Evolutionary conservation across 2,113 vertebrate species (phyloP).

Genomic region (Vulpes ferrilata): DNA sequence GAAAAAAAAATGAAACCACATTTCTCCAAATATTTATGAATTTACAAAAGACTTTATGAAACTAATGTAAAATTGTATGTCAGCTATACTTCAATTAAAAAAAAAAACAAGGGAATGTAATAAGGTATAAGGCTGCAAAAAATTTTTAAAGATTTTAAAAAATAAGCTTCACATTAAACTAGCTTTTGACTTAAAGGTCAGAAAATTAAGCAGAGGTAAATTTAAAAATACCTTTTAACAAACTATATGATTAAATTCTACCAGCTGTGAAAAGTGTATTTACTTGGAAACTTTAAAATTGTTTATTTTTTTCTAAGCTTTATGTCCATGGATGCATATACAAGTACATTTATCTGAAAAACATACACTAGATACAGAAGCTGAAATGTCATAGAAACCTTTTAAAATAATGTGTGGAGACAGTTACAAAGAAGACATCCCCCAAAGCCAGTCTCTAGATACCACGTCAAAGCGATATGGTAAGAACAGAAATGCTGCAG

Average conservation of each 20-base stretch:
- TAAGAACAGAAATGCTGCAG: not conserved
- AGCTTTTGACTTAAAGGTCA: constrained; percentile 3
- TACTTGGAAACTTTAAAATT: not conserved
- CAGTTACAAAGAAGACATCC: not conserved
- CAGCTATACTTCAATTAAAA: not conserved
- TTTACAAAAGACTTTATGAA: not conserved
- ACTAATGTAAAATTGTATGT: not conserved
- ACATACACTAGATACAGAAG: not conserved
- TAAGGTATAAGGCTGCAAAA: not conserved
- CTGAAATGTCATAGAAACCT: not conserved
- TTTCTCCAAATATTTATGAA: not conserved
- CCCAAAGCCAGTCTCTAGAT: not conserved
- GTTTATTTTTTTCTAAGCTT: not conserved
- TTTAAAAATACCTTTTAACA: not conserved
- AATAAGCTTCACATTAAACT: not conserved
- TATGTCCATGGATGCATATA: not conserved
- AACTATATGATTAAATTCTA: constrained; percentile 33
- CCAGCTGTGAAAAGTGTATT: not conserved
- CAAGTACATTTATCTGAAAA: not conserved
- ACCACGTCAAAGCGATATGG: not conserved
- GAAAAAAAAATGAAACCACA: not conserved
- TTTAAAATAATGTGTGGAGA: not conserved
- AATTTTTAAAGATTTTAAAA: not conserved
- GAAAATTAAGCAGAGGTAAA: not conserved
- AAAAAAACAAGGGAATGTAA: not conserved